Base-by-base conservation (phyloP, 1,140 invertebrate genomes). In the Philotrypesis tridentata region DNA sequence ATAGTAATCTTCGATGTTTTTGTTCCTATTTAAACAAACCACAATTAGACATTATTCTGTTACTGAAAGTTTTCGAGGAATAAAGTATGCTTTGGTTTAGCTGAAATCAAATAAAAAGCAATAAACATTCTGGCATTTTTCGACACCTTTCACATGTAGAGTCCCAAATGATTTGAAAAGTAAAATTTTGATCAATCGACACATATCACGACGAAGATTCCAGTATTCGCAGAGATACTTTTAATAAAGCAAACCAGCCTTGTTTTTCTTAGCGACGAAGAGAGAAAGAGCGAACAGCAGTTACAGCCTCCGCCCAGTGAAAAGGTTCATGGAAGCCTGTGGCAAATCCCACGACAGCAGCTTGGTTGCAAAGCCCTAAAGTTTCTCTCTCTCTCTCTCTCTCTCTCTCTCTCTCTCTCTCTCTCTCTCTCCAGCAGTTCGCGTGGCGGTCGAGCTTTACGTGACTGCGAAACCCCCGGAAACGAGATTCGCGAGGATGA, bases 401-500 rank as follows among this genome's bases (percentile, higher is more conserved):
- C 40, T 43, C 40, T 43, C 40, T 43, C 40, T 43, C 40, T 43
- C 40, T 43, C 40, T 43, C 40, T 43, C 9, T 43, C 40, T 43
- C 48, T 55, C 48, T 55, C 17, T 43, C 48, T 21, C 17, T 21
- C 48, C 17, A 43, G 40, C 11, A 43, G 14, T 9, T 55, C 48
- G 7, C 48, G 21, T n/a, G n/a, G n/a, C 48, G 21, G 48, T n/a
- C 48, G 48, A 55, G 48, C n/a, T 55, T n/a, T 55, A 55, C 48
- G 48, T n/a, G 21, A 17, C 48, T 27, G 48, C 63, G 79, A 82
- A 48, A 80, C 82, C 85, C 82, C 85, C 82, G 29, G 65, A 78
- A 85, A 86, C 76, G 85, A 76, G 84, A 86, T 86, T 86, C 84
- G 80, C 67, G 67, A 37, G 67, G 27, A 77, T 29, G 67, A 37